Conservation (phyloP, 2,113 vertebrate genomes). For the Mugil cephalus region DNA sequence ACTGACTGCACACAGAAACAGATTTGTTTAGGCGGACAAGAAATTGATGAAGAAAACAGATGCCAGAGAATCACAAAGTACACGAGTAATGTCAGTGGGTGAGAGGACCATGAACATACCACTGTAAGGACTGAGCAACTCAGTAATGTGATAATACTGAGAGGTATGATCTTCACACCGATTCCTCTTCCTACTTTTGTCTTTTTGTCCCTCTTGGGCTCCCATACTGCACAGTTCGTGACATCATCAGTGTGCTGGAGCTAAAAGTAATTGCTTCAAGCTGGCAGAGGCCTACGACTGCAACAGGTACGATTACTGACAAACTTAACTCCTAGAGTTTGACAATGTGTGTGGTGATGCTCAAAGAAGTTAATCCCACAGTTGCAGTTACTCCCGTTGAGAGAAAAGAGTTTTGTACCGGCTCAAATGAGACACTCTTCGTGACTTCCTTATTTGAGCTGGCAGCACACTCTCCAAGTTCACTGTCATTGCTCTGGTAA, state of each 20-base stretch:
- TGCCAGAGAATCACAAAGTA: not conserved
- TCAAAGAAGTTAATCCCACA: not conserved
- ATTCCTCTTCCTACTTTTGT: slow-evolving; percentile 33
- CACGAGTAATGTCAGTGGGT: not conserved
- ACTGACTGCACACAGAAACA: slow-evolving; percentile 22
- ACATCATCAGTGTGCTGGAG: slow-evolving; percentile 53
- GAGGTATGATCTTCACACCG: no score
- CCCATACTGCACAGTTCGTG: slow-evolving; percentile 52
- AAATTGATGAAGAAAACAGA: not conserved
- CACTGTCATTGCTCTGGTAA: not conserved
- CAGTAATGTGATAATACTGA: not conserved
- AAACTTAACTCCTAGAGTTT: slow-evolving; percentile 1
- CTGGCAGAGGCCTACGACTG: slow-evolving; percentile 21
- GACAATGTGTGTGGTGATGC: accelerated
- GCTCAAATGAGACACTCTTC: slow-evolving; percentile 5
- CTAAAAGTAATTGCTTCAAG: not conserved
- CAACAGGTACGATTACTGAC: not conserved
- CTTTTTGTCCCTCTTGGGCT: slow-evolving; percentile 65
- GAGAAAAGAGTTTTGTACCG: not conserved
- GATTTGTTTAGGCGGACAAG: not conserved
- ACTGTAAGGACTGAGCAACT: not conserved
- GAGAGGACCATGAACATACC: not conserved
- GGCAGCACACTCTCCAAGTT: not conserved
- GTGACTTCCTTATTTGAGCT: slow-evolving; percentile 73
- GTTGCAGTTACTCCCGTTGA: not conserved